Conservation (phyloP, 2,797 vertebrate genomes). For the Huso huso region DNA sequence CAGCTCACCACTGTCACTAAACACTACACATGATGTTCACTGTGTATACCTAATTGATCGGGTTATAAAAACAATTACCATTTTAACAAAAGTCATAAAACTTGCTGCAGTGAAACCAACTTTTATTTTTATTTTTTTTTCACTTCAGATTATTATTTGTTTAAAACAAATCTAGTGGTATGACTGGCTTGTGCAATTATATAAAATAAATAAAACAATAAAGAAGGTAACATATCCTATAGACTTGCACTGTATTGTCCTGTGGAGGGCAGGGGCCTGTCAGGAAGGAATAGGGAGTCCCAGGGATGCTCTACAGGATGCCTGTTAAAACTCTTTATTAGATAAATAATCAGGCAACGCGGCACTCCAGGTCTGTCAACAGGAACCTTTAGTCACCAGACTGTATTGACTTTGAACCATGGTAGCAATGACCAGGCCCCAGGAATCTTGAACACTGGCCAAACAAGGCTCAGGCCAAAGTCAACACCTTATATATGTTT, state of each 20-base stretch:
- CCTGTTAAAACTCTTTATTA: constrained; percentile 12
- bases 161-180: too few relatives aligned
- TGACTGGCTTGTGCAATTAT: too few relatives aligned
- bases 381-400: constrained; percentile 10
- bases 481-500: constrained; percentile 11
- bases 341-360: constrained; percentile 12
- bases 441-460: constrained; percentile 14
- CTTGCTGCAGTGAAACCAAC: too few relatives aligned
- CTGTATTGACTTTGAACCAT: constrained; percentile 17
- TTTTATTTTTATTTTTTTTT: too few relatives aligned
- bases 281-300: constrained; percentile 17
- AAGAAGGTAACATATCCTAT: constrained; percentile 8
- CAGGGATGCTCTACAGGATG: constrained; percentile 17
- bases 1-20: too few relatives aligned
- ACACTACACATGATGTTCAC: too few relatives aligned
- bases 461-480: constrained; percentile 15
- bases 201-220: too few relatives aligned
- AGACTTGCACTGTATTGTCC: constrained; percentile 11
- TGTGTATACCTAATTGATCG: too few relatives aligned
- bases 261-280: constrained; percentile 7
- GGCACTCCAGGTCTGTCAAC: constrained; percentile 1
- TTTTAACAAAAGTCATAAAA: too few relatives aligned
- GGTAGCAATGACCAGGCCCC: constrained; percentile 15
- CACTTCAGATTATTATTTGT: too few relatives aligned
- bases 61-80: too few relatives aligned